Evolutionary conservation across 1,140 invertebrate genomes (phyloP).

Genomic region (Heliothis subflexa): DNA sequence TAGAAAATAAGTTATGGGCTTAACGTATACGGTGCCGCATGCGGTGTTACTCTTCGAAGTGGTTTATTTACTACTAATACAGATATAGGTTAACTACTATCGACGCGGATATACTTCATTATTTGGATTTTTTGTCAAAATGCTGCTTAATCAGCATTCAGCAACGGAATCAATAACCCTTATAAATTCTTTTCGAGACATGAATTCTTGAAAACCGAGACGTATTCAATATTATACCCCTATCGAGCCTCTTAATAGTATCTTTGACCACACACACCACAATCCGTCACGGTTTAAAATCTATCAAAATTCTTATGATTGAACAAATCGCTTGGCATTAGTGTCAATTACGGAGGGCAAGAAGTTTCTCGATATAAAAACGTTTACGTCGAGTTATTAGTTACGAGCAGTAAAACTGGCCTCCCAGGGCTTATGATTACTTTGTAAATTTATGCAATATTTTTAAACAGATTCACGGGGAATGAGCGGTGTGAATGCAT

Average conservation of each 20-base stretch:
- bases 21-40: neutral
- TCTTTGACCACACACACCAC: constrained; percentile 28
- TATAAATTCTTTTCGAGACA: too few species aligned
- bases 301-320: constrained; percentile 33
- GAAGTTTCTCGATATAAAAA: constrained; percentile 21
- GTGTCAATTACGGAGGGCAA: constrained; percentile 31
- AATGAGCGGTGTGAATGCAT: constrained; percentile 68
- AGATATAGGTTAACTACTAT: too few species aligned
- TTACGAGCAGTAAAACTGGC: constrained; percentile 23
- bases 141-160: too few species aligned
- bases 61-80: too few species aligned
- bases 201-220: neutral
- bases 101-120: too few species aligned
- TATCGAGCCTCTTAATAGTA: constrained; percentile 35
- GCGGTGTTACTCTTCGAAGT: too few species aligned
- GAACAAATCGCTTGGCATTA: constrained; percentile 38
- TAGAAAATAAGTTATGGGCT: neutral
- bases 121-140: too few species aligned
- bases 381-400: constrained; percentile 26
- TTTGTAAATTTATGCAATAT: constrained; percentile 47
- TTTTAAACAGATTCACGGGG: constrained; percentile 52
- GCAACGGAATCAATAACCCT: too few species aligned
- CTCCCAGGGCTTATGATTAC: constrained; percentile 29
- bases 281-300: constrained; percentile 32
- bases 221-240: neutral